phyloP scores from a whole-genome alignment of 2,888 invertebrate genomes.

The Elegia similella region DNA sequence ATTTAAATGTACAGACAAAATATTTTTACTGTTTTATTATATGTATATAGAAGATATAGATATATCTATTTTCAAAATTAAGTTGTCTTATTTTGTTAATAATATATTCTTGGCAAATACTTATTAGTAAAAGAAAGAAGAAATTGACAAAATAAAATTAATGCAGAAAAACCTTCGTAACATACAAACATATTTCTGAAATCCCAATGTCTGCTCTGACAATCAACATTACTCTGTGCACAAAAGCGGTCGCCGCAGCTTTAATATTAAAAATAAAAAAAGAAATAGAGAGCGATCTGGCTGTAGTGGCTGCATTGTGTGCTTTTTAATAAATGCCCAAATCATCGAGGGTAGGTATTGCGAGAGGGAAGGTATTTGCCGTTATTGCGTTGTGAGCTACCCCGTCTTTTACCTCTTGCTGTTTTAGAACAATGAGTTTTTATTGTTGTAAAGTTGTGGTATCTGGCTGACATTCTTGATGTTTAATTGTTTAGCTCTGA shows the following conservation, averaged over 20 bases:
- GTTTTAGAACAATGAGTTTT: background rate
- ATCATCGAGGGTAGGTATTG: conserved; percentile 61
- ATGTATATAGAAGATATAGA: too few relatives aligned
- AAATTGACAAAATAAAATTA: too few relatives aligned
- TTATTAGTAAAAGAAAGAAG: too few relatives aligned
- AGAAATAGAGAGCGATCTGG: conserved; percentile 56
- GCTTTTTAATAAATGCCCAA: conserved; percentile 77
- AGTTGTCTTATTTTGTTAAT: too few relatives aligned
- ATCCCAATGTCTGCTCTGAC: conserved; percentile 28
- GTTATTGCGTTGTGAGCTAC: conserved; percentile 38
- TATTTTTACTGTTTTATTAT: too few relatives aligned
- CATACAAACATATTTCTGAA: background rate
- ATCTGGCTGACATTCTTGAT: too few relatives aligned
- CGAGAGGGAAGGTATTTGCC: conserved; percentile 53
- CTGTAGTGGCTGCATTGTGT: conserved; percentile 73
- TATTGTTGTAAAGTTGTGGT: background rate
- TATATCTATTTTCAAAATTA: too few relatives aligned
- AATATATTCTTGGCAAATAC: too few relatives aligned
- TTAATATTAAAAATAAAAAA: conserved; percentile 80
- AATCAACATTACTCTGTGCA: conserved; percentile 41
- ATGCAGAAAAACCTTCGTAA: too few relatives aligned
- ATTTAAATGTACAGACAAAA: too few relatives aligned
- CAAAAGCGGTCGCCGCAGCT: conserved; percentile 53
- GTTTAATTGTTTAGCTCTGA: too few relatives aligned
- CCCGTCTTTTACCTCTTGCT: conserved; percentile 11